These are phyloP conservation scores for Patella depressa DNA, from an alignment of 2,888 invertebrate genomes.

Conservation along the genomic window DNA sequence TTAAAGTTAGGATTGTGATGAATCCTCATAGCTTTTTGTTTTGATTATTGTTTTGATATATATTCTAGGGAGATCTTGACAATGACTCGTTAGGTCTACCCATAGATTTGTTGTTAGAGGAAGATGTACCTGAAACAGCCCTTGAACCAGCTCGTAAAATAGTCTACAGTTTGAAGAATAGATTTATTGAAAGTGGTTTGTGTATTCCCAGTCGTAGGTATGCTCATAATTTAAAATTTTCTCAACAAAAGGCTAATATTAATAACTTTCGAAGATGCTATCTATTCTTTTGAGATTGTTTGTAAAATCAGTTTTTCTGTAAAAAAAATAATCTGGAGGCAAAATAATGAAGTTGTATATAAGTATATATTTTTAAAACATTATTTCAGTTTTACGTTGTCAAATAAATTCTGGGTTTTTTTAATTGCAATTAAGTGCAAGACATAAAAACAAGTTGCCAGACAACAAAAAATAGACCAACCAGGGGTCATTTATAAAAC, in stretches of 20 bases:
- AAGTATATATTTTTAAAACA: too few relatives aligned
- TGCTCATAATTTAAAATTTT: constrained; percentile 45
- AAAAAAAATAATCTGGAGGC: neutral
- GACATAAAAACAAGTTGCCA: too few relatives aligned
- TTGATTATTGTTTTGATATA: too few relatives aligned
- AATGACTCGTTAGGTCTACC: constrained; percentile 75
- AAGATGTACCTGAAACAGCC: constrained; percentile 75
- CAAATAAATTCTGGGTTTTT: too few relatives aligned
- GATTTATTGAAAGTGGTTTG: constrained; percentile 79
- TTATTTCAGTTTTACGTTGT: too few relatives aligned
- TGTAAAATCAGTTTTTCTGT: neutral
- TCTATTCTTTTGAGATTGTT: too few relatives aligned
- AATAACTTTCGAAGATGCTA: too few relatives aligned
- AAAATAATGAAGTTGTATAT: neutral
- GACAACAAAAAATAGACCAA: too few relatives aligned
- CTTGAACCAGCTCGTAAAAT: constrained; percentile 78
- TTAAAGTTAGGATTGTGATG: too few relatives aligned
- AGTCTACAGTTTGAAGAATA: constrained; percentile 79
- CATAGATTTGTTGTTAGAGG: constrained; percentile 79
- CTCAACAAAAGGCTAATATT: neutral
- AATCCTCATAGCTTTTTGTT: too few relatives aligned
- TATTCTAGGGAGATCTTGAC: constrained; percentile 50
- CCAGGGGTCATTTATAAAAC: too few relatives aligned
- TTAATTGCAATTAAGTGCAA: too few relatives aligned
- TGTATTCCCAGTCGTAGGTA: constrained; percentile 74